Evolutionary conservation across 2,113 vertebrate genomes (phyloP).

Genomic region (Podocnemis expansa): DNA sequence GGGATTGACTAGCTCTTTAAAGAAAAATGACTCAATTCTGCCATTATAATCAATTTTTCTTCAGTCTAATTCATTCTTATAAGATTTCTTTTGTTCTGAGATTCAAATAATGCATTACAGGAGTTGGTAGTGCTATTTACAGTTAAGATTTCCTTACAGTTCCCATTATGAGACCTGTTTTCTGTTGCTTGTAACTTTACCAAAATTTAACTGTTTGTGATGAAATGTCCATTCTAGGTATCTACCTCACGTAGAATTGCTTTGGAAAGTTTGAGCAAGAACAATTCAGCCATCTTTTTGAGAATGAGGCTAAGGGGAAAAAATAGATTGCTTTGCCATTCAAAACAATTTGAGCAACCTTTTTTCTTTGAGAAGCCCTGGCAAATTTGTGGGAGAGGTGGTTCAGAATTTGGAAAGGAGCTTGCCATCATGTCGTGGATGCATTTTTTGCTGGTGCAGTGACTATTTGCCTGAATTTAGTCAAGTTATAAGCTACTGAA

Average conservation of each 20-base stretch:
- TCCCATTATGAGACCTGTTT: background rate
- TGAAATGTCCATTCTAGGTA: background rate
- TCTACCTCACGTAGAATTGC: background rate
- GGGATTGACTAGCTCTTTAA: conserved; percentile 9
- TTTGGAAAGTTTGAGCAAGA: background rate
- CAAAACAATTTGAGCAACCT: background rate
- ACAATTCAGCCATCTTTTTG: background rate
- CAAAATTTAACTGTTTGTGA: background rate
- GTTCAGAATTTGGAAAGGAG: background rate
- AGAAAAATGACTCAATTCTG: too few species aligned
- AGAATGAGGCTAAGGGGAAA: background rate
- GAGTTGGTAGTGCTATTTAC: background rate
- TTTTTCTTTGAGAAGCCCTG: background rate
- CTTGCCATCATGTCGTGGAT: background rate
- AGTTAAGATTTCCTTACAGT: background rate
- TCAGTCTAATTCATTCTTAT: background rate
- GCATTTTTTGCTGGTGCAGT: background rate
- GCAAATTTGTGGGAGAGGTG: background rate
- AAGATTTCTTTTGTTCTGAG: background rate
- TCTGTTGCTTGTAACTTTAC: background rate
- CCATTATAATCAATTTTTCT: conserved; percentile 1
- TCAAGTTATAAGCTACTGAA: background rate
- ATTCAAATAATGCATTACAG: background rate
- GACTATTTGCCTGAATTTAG: background rate
- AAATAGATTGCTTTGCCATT: background rate